Base-by-base conservation (phyloP, 2,888 invertebrate species). In the Thymelicus acteon region DNA sequence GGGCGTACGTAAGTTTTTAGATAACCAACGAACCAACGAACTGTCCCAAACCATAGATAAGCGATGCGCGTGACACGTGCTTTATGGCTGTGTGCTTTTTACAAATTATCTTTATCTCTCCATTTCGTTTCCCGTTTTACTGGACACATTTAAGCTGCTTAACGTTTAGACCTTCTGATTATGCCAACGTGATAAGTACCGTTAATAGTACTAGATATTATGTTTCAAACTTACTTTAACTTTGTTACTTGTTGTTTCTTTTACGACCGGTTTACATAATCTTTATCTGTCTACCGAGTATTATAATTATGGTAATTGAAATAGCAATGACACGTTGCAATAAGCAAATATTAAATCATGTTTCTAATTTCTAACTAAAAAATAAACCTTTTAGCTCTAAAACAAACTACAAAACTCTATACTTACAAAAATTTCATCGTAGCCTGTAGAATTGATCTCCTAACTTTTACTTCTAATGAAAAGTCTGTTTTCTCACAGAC, bases 11-110 rank as follows among this genome's bases (percentile, higher is more conserved):
- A 86, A 85, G 82, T 86, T 85, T 81, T 83, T 83, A 93, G 93
- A 93, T 93, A 93, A 92, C 83, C 81, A 78, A 80, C 77, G 81
- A 93, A 92, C 83, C 81, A 78, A 80, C 77, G 81, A 86, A 87
- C 91, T 89, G 90, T 87, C 91, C 90, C 82, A 85, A 90, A 84
- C 82, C 78, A 77, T 78, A 88, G 89, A 87, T 89, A 87, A 87
- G 77, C 77, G 75, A 75, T 78, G 84, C 83, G 83, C 88, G 87
- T 87, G 86, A 79, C 75, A 77, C 76, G 80, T 75, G 80, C 79
- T 81, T 79, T 82, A 82, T 80, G 80, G 77, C 76, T 77, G 77
- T 82, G 82, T 79, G 82, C 85, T 86, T 90, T 87, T 89, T 87
- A 90, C 87, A 81, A 86, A 88, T 85, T 88, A 88, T 85, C 85